phyloP scores from a whole-genome alignment of 1,140 invertebrate genomes.

The Saccostrea cuccullata region DNA sequence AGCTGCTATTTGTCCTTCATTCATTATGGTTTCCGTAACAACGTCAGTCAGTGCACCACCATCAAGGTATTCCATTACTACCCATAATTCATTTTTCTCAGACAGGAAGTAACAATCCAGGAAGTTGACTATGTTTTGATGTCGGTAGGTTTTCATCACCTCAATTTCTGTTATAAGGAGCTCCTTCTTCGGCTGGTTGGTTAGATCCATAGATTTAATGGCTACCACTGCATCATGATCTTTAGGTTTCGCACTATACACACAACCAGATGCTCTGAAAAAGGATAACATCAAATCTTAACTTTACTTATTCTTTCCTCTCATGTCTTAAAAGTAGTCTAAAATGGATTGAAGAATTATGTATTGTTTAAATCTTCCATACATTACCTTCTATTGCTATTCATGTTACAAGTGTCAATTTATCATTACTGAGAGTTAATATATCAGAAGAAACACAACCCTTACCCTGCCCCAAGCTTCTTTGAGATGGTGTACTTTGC shows the following conservation, averaged over 20 bases:
- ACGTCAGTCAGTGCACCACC: constrained; percentile 82
- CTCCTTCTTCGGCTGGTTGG: constrained; percentile 81
- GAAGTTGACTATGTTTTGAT: constrained; percentile 83
- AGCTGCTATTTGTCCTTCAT: constrained; percentile 95
- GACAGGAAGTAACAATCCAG: constrained; percentile 94
- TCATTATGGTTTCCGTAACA: constrained; percentile 81
- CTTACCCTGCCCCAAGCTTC: constrained; percentile 77
- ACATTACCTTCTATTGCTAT: no score
- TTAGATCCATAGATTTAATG: constrained; percentile 81
- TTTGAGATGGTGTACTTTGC: constrained; percentile 74
- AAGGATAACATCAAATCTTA: background rate
- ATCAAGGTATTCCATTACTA: constrained; percentile 82
- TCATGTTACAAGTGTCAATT: no score
- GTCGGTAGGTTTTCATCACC: constrained; percentile 77
- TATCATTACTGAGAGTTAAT: no score
- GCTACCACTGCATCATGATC: constrained; percentile 77
- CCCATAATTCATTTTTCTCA: constrained; percentile 81
- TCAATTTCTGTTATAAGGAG: constrained; percentile 81
- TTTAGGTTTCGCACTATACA: constrained; percentile 74
- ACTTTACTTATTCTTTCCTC: background rate
- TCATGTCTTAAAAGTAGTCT: no score
- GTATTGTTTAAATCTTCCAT: no score
- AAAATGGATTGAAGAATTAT: no score
- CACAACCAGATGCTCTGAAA: constrained; percentile 80
- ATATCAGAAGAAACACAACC: background rate